A percentile compares a stretch with the other conserved stretches of the same genome.
Conservation (phyloP, 2,888 invertebrate genomes). For the Aquatica leii region DNA sequence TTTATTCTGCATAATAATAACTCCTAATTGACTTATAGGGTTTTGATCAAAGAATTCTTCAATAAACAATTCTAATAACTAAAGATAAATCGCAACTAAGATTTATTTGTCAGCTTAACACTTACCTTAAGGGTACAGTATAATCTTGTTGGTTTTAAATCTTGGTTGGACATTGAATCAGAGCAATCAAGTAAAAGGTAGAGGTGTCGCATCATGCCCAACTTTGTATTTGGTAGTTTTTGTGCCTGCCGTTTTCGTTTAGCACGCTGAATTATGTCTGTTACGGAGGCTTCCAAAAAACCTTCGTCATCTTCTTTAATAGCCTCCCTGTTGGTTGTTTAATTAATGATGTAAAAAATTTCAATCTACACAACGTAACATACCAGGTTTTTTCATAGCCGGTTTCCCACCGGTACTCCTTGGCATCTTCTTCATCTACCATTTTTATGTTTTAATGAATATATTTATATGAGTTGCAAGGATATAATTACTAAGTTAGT, state of each 20-base stretch:
- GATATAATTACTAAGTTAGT: too few species aligned
- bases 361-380: too few species aligned
- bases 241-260: conserved; percentile 79
- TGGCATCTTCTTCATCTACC: conserved; percentile 84
- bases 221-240: conserved; percentile 78
- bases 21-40: conserved; percentile 96
- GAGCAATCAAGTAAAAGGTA: conserved; percentile 93
- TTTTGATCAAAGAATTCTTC: conserved; percentile 99
- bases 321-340: conserved; percentile 76
- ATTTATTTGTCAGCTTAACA: background rate
- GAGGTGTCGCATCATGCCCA: conserved; percentile 99
- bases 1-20: conserved; percentile 91
- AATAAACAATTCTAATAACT: conserved; percentile 92
- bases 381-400: conserved; percentile 94
- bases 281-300: conserved; percentile 86
- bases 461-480: too few species aligned
- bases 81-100: conserved; percentile 50
- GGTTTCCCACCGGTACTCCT: conserved; percentile 94
- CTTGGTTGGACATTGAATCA: conserved; percentile 92
- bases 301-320: conserved; percentile 97
- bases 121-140: conserved; percentile 85
- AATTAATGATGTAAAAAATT: too few species aligned
- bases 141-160: conserved; percentile 92
- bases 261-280: conserved; percentile 90
- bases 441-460: too few species aligned